Conservation (phyloP, 2,888 invertebrate genomes). For the Archips xylosteana region DNA sequence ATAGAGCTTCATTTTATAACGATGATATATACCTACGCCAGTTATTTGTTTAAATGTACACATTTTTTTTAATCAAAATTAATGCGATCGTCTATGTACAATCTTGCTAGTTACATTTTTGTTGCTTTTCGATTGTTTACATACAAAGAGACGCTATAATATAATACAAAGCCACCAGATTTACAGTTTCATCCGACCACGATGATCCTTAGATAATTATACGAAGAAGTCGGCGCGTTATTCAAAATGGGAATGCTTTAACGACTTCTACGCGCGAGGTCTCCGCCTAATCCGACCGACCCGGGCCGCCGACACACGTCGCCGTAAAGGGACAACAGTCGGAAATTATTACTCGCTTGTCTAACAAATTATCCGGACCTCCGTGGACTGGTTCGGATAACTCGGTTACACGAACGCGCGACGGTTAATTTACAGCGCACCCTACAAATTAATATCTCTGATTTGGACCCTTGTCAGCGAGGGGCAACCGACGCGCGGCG, state of each 20-base stretch:
- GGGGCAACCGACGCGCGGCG: constrained; percentile 47
- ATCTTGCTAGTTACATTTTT: background rate
- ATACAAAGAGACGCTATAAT: too few species aligned
- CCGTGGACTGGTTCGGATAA: constrained; percentile 58
- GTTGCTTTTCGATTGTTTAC: background rate
- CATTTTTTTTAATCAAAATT: background rate
- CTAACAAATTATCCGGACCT: constrained; percentile 74
- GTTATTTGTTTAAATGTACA: background rate
- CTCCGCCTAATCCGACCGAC: constrained; percentile 27
- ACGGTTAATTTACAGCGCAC: constrained; percentile 80
- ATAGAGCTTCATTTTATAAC: constrained; percentile 14
- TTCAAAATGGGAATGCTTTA: constrained; percentile 13
- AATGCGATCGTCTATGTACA: background rate
- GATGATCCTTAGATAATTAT: constrained; percentile 5
- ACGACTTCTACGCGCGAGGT: constrained; percentile 3
- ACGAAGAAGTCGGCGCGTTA: constrained; percentile 7
- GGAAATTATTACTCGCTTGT: constrained; percentile 74
- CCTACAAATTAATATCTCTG: constrained; percentile 84
- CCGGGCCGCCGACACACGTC: constrained; percentile 50
- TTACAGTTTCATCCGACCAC: background rate
- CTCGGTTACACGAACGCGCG: constrained; percentile 73
- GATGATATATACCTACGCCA: background rate
- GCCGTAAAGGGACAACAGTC: constrained; percentile 57
- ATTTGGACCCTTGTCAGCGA: constrained; percentile 83
- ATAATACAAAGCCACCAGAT: background rate